phyloP scores from a whole-genome alignment of 2,797 vertebrate genomes.

The Luscinia megarhynchos region DNA sequence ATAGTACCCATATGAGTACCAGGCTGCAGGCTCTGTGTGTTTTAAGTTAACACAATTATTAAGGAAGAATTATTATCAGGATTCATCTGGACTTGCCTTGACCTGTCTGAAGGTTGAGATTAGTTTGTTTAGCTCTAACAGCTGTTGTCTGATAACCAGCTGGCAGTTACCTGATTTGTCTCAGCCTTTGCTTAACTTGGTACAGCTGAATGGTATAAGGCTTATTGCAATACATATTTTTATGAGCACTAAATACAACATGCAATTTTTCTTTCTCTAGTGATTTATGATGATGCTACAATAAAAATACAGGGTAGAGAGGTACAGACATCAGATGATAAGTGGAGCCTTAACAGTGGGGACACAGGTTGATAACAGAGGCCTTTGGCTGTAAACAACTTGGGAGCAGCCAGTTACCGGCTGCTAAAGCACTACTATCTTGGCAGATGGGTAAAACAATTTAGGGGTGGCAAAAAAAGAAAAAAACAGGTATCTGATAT shows the following conservation, averaged over 20 bases:
- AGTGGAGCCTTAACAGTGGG: not conserved
- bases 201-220: not conserved
- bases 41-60: not conserved
- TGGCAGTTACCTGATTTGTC: not conserved
- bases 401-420: not conserved
- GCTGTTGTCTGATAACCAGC: not conserved
- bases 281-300: not conserved
- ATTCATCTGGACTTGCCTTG: not conserved
- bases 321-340: not conserved
- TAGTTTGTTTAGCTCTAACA: not conserved
- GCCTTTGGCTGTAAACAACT: not conserved
- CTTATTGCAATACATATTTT: not conserved
- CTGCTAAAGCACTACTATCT: not conserved
- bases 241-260: not conserved
- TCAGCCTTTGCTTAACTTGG: not conserved
- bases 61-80: not conserved
- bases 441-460: not conserved
- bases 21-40: not conserved
- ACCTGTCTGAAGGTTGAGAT: not conserved
- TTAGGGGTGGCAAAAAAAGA: not conserved
- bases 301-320: not conserved
- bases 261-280: not conserved
- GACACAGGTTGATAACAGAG: not conserved
- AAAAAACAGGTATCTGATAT: not conserved
- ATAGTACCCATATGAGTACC: fast-evolving